Base-by-base conservation (phyloP, 2,888 invertebrate genomes). In the Protodeltote pygarga region DNA sequence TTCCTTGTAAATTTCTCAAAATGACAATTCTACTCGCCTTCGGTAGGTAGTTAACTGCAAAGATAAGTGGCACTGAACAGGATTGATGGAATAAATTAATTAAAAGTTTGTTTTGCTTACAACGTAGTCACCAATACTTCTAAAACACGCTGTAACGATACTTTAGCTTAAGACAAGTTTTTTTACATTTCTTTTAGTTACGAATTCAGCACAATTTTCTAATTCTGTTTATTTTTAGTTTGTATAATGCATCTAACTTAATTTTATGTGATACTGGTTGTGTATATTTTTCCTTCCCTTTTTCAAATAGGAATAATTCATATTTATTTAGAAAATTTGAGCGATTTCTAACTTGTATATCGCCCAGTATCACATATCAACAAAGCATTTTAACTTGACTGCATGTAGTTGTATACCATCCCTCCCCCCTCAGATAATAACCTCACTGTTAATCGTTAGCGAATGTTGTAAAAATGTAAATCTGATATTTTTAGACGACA, bases 401-500 rank as follows among this genome's bases (percentile, higher is more conserved):
- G 38, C 47, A 37, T 41, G 5, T 17, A 42, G 11, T 27, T 49
- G 11, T 57, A 20, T 37, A 21, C 20, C 9, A 1, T n/a, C 10
- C 25, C 6, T 6, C 14, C 6, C 27, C 24, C 15, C 44, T 8
- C 46, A 38, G n/a, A 33, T 35, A 38, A 34, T 38, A 62, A 62
- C 40, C 49, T 48, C 52, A 44, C 42, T 59, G 28, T 60, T 62
- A 48, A 54, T 63, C 33, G 65, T 74, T 83, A 75, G 73, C 71
- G 66, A 77, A 77, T 74, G 73, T 77, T 89, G 87, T 88, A 88
- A 81, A 88, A 89, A 88, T 89, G 85, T 90, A 89, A 87, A 90
- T 85, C 83, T 76, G 78, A 84, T 88, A 89, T 89, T 87, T 88
- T 89, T 88, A 88, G 87, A 87, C 58, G 42, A 58, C 69, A 61